Percentiles rank a stretch among this genome's conserved stretches.
phyloP scores from a whole-genome alignment of 2,888 invertebrate species.

The Eupithecia subumbrata region DNA sequence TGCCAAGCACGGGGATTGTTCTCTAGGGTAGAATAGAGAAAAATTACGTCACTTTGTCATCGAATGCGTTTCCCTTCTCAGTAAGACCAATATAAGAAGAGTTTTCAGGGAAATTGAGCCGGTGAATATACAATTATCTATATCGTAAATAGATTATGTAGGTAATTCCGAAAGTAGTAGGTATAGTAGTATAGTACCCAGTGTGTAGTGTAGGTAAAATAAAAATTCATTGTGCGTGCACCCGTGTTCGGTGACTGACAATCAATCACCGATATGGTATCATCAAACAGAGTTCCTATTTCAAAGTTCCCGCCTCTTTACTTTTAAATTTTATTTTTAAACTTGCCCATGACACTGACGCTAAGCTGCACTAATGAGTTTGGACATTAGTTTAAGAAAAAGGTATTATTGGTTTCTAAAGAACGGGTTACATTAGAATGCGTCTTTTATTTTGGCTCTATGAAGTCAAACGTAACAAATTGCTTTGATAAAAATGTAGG shows the following conservation, averaged over 20 bases:
- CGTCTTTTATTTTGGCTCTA: not conserved
- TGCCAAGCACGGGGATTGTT: no score
- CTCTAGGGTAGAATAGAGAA: no score
- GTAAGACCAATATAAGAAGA: not conserved
- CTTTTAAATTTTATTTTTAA: conserved; percentile 68
- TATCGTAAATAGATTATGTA: not conserved
- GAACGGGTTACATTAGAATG: conserved; percentile 19
- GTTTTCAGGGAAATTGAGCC: not conserved
- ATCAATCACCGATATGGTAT: conserved; percentile 72
- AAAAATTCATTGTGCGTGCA: conserved; percentile 5
- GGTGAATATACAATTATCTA: not conserved
- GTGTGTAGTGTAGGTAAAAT: not conserved
- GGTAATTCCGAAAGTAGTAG: not conserved
- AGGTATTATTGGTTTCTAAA: conserved; percentile 7
- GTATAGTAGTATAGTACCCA: not conserved
- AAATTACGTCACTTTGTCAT: no score
- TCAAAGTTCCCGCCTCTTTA: conserved; percentile 66
- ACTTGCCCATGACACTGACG: conserved; percentile 81
- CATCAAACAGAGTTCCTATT: conserved; percentile 71
- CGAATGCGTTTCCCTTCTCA: not conserved
- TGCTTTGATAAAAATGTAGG: not conserved
- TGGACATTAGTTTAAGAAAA: conserved; percentile 66
- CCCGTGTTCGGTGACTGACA: conserved; percentile 54
- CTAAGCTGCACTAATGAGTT: conserved; percentile 80
- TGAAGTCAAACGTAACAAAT: not conserved